Percentiles rank a stretch among this genome's conserved stretches.
phyloP scores from a whole-genome alignment of 2,797 vertebrate species.

The Acrossocheilus fasciatus region DNA sequence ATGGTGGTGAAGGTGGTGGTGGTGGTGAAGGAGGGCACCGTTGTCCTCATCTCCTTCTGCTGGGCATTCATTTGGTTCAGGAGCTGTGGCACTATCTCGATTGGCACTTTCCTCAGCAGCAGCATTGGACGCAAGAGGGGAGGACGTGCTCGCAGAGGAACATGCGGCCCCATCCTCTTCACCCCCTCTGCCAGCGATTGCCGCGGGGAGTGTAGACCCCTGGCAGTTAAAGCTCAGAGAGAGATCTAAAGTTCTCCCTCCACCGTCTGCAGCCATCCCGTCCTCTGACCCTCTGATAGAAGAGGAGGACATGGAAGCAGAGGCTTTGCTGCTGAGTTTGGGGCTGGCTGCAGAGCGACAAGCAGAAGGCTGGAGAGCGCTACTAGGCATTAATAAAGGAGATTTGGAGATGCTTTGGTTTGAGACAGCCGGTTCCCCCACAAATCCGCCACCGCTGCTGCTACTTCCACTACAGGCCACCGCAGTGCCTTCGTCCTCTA shows the following conservation, averaged over 20 bases:
- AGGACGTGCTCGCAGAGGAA: constrained; percentile 72
- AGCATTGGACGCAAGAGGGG: constrained; percentile 78
- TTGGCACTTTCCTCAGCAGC: constrained; percentile 98
- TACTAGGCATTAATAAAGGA: constrained; percentile 99
- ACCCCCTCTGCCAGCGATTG: constrained; percentile 85
- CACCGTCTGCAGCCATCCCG: constrained; percentile 87
- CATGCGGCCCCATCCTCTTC: constrained; percentile 86
- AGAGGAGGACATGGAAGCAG: constrained; percentile 91
- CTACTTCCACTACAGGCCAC: constrained; percentile 85
- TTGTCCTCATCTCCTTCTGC: constrained; percentile 95
- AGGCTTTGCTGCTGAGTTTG: constrained; percentile 84
- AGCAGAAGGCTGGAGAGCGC: constrained; percentile 93
- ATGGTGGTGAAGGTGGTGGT: constrained; percentile 86
- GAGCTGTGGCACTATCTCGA: constrained; percentile 98
- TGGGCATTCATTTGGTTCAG: constrained; percentile 99
- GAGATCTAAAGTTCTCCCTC: constrained; percentile 87
- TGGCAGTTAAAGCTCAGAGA: constrained; percentile 99
- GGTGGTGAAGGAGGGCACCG: constrained; percentile 81
- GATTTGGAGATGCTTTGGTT: constrained; percentile 99
- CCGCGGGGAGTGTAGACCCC: constrained; percentile 79
- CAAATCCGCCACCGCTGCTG: constrained; percentile 81
- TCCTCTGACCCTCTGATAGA: constrained; percentile 89
- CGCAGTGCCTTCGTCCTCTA: constrained; percentile 87
- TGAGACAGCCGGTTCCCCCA: constrained; percentile 97
- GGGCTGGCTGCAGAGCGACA: constrained; percentile 85